These are phyloP conservation scores for Hoplias malabaricus DNA, from an alignment of 2,113 vertebrate genomes.

Conservation along the genomic window DNA sequence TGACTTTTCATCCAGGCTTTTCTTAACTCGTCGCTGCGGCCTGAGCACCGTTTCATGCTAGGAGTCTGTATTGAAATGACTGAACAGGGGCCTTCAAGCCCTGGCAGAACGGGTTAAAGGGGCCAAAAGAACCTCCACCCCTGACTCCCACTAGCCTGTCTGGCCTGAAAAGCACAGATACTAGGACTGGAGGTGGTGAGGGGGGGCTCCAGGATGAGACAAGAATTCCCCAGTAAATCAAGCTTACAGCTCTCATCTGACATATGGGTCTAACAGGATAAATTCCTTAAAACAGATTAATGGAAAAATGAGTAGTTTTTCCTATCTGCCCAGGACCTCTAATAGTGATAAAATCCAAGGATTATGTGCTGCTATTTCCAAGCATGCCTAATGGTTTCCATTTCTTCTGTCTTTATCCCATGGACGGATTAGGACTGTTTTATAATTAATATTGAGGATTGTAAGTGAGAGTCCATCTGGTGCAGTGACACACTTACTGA, in stretches of 20 bases:
- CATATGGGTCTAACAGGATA: constrained; percentile 43
- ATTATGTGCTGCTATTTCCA: constrained; percentile 68
- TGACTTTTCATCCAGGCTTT: constrained; percentile 68
- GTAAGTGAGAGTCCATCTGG: constrained; percentile 69
- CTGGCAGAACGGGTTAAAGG: constrained; percentile 72
- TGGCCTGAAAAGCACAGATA: constrained; percentile 49
- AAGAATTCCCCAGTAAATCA: constrained; percentile 54
- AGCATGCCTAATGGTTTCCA: constrained; percentile 69
- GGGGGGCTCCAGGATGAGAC: constrained; percentile 57
- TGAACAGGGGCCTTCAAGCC: constrained; percentile 53
- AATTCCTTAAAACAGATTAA: constrained; percentile 62
- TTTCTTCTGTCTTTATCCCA: constrained; percentile 69
- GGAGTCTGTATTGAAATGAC: constrained; percentile 74
- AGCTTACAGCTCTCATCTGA: constrained; percentile 59
- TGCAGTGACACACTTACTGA: constrained; percentile 72
- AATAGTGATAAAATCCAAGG: constrained; percentile 65
- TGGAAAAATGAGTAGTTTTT: constrained; percentile 59
- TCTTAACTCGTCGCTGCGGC: constrained; percentile 66
- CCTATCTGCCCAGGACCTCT: constrained; percentile 57
- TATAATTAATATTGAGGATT: constrained; percentile 60
- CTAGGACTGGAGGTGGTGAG: constrained; percentile 58
- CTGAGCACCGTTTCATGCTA: constrained; percentile 65
- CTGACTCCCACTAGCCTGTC: not conserved
- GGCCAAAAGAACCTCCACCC: constrained; percentile 41
- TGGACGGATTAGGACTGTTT: constrained; percentile 69